These are phyloP conservation scores for Platypus cylindrus DNA, from an alignment of 2,888 invertebrate species.

Conservation along the genomic window DNA sequence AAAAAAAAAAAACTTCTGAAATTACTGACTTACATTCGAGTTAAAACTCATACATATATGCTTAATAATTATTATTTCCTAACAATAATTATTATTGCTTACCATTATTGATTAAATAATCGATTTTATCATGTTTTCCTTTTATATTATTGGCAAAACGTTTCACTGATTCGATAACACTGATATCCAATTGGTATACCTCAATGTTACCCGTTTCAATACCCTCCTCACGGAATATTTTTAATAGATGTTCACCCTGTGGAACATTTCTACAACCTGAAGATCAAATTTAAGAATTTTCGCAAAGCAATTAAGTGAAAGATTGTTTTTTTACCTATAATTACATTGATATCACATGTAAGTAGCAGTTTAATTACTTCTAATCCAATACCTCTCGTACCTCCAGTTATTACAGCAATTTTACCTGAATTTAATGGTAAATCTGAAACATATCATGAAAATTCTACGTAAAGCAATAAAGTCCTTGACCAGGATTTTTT, in stretches of 20 bases:
- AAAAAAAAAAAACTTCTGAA: no score
- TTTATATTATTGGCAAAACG: conserved; percentile 57
- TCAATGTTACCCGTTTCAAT: conserved; percentile 46
- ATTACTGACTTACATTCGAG: no score
- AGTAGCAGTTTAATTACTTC: conserved; percentile 64
- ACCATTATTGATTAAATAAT: conserved; percentile 74
- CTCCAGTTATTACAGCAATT: conserved; percentile 75
- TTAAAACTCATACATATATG: conserved; percentile 4
- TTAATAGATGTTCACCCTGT: conserved; percentile 38
- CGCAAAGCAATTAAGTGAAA: not conserved
- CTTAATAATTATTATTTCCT: not conserved
- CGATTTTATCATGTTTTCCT: conserved; percentile 49
- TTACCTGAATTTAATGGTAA: conserved; percentile 41
- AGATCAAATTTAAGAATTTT: conserved; percentile 1
- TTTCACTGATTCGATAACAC: conserved; percentile 61
- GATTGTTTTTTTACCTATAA: conserved; percentile 45
- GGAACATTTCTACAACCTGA: conserved; percentile 60
- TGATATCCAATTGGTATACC: conserved; percentile 61
- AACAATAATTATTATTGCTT: conserved; percentile 15
- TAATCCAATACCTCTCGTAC: conserved; percentile 72
- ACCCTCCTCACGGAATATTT: conserved; percentile 40
- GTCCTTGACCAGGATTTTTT: no score
- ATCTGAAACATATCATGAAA: conserved; percentile 19
- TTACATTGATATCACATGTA: conserved; percentile 62
- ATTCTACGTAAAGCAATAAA: no score